These are phyloP conservation scores for Lagocephalus sceleratus DNA, from an alignment of 2,797 vertebrate genomes.

Conservation along the genomic window DNA sequence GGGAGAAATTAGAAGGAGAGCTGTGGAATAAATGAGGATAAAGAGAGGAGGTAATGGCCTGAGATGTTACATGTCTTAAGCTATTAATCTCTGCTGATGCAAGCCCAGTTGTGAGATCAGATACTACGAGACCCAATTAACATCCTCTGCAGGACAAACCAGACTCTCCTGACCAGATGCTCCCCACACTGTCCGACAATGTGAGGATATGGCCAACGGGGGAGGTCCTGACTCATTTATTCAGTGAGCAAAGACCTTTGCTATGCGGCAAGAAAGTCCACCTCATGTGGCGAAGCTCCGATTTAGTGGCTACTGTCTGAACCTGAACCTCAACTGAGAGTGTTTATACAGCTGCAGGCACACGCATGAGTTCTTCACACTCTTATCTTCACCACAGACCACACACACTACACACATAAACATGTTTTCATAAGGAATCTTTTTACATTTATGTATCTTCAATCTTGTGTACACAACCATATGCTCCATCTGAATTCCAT, in stretches of 20 bases:
- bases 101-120: conserved; percentile 48
- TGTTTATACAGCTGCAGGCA: conserved; percentile 66
- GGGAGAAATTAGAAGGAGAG: conserved; percentile 12
- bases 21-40: conserved; percentile 43
- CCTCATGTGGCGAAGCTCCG: conserved; percentile 20
- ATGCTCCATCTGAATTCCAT: no score
- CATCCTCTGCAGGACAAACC: conserved; percentile 35
- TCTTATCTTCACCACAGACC: conserved; percentile 50
- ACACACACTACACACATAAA: neutral
- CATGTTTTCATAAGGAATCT: neutral
- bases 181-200: conserved; percentile 8
- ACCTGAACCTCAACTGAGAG: conserved; percentile 20
- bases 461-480: neutral
- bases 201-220: conserved; percentile 23
- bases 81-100: conserved; percentile 58
- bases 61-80: conserved; percentile 51
- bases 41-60: conserved; percentile 48
- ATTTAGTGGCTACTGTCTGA: conserved; percentile 18
- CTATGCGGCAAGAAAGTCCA: conserved; percentile 15
- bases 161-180: conserved; percentile 31
- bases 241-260: conserved; percentile 20
- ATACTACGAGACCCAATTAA: conserved; percentile 66
- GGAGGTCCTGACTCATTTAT: conserved; percentile 37
- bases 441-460: conserved; percentile 4
- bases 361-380: conserved; percentile 36